Conservation (phyloP, 2,113 vertebrate genomes). For the Eubucco bourcierii region DNA sequence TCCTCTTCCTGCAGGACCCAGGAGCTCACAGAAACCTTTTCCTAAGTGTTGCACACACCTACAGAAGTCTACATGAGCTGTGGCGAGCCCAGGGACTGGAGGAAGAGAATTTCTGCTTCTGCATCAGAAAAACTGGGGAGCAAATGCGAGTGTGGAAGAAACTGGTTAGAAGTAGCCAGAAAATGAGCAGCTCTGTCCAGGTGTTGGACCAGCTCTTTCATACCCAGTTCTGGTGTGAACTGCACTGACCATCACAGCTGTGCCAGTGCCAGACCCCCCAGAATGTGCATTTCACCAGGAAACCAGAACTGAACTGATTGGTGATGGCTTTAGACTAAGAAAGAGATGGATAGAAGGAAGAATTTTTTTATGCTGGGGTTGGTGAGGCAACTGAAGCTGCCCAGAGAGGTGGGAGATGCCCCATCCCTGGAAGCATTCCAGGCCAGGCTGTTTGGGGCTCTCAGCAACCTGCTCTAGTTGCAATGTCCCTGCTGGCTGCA, state of each 20-base stretch:
- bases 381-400: too few species aligned
- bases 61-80: rapidly evolving
- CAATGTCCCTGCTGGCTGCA: too few species aligned
- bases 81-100: not conserved
- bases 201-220: not conserved
- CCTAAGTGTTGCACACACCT: not conserved
- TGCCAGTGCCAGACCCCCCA: rapidly evolving
- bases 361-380: too few species aligned
- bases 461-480: too few species aligned
- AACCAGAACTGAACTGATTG: not conserved
- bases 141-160: not conserved
- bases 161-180: not conserved
- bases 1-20: not conserved
- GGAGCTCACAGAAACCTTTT: not conserved
- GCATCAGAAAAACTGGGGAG: not conserved
- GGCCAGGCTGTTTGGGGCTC: too few species aligned
- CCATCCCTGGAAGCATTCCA: too few species aligned
- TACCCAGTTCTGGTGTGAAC: rapidly evolving
- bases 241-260: not conserved
- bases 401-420: too few species aligned
- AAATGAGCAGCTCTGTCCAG: not conserved
- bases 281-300: not conserved
- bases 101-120: slow-evolving; percentile 5
- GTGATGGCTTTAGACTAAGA: too few species aligned
- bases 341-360: too few species aligned